Conservation (phyloP, 1,140 invertebrate species). For the Drosophila obscura region DNA sequence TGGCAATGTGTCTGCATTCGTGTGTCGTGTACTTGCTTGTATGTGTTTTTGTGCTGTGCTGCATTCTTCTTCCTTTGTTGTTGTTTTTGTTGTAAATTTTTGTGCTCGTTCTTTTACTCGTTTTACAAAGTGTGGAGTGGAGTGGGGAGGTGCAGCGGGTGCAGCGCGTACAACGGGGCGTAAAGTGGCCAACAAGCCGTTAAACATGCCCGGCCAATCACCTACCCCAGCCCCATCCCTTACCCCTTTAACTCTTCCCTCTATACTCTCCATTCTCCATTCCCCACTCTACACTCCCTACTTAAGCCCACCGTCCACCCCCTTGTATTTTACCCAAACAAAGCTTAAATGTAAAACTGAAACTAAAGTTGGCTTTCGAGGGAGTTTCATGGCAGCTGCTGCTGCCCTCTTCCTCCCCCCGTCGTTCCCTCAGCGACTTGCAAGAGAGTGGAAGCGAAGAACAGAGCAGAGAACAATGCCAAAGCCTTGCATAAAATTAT, state of each 20-base stretch:
- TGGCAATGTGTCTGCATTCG: too few relatives aligned
- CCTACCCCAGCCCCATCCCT: not conserved
- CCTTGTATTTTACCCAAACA: not conserved
- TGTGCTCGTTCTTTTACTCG: too few relatives aligned
- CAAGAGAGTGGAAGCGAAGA: not conserved
- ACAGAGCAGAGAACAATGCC: not conserved
- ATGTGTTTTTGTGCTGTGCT: too few relatives aligned
- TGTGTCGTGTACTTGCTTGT: too few relatives aligned
- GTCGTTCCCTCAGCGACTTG: too few relatives aligned
- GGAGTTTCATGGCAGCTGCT: not conserved
- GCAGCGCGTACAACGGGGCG: slow-evolving; percentile 53
- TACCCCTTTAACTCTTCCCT: not conserved
- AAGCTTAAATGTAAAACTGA: slow-evolving; percentile 24
- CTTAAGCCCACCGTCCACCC: not conserved
- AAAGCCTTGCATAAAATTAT: slow-evolving; percentile 31
- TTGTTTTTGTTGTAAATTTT: too few relatives aligned
- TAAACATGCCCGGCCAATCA: slow-evolving; percentile 56
- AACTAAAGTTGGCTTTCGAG: slow-evolving; percentile 39
- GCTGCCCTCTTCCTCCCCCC: not conserved
- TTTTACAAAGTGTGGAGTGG: too few relatives aligned
- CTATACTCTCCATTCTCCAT: not conserved
- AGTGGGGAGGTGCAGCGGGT: not conserved
- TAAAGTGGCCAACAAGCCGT: slow-evolving; percentile 79
- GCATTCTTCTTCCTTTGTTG: too few relatives aligned
- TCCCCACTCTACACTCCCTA: not conserved